These are phyloP conservation scores for Hippoglossus hippoglossus DNA, from an alignment of 2,797 vertebrate species.

Conservation along the genomic window DNA sequence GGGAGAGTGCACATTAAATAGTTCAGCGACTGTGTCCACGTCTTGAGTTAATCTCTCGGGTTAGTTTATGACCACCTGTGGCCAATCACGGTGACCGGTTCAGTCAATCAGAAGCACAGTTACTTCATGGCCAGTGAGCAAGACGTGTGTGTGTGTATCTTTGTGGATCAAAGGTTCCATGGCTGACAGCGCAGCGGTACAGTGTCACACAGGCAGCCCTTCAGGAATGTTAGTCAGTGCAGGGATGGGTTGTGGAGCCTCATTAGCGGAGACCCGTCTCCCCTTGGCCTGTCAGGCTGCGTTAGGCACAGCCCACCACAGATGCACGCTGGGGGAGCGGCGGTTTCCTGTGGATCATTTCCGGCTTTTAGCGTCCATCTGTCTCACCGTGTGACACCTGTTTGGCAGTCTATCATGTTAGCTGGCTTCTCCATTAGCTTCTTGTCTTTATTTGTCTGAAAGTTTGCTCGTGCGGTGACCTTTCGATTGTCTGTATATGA, in stretches of 20 bases:
- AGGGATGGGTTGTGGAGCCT: conserved; percentile 87
- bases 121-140: conserved; percentile 70
- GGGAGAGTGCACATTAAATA: conserved; percentile 17
- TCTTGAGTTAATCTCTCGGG: conserved; percentile 54
- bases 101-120: conserved; percentile 63
- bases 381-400: conserved; percentile 60
- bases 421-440: conserved; percentile 10
- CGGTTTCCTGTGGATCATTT: conserved; percentile 74
- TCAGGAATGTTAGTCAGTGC: conserved; percentile 87
- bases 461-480: not conserved
- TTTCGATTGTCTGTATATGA: not conserved
- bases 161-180: conserved; percentile 71
- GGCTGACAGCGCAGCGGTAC: conserved; percentile 73
- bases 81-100: conserved; percentile 58
- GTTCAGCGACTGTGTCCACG: conserved; percentile 16
- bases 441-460: not conserved
- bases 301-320: conserved; percentile 87
- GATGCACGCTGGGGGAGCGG: conserved; percentile 77
- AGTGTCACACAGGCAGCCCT: conserved; percentile 83
- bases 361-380: conserved; percentile 58
- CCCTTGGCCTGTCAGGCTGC: conserved; percentile 86
- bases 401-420: conserved; percentile 17
- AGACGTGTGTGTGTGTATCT: conserved; percentile 51
- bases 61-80: conserved; percentile 62
- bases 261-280: conserved; percentile 87